These are phyloP conservation scores for Bucorvus abyssinicus DNA, from an alignment of 2,797 vertebrate species.

Conservation along the genomic window DNA sequence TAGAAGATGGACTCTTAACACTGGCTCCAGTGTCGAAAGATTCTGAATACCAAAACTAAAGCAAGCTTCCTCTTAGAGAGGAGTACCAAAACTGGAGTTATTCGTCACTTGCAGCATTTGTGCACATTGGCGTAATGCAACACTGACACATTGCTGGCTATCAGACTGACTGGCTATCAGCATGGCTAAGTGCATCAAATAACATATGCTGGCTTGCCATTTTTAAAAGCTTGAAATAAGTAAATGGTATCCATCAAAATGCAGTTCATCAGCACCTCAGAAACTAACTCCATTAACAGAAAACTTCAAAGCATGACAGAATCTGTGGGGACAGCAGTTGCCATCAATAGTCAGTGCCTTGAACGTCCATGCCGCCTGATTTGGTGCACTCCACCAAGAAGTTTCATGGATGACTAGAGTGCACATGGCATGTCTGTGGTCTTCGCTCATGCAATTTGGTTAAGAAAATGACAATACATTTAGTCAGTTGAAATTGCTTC, in stretches of 20 bases:
- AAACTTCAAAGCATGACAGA: constrained; percentile 30
- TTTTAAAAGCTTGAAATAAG: neutral
- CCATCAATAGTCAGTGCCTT: neutral
- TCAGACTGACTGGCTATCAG: constrained; percentile 24
- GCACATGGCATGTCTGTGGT: neutral
- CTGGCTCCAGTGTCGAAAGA: neutral
- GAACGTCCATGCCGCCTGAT: neutral
- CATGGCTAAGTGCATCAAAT: constrained; percentile 16
- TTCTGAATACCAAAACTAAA: constrained; percentile 26
- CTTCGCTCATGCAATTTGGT: neutral
- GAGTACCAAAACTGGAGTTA: constrained; percentile 5
- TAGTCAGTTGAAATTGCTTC: constrained; percentile 23
- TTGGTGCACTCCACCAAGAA: neutral
- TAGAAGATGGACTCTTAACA: neutral
- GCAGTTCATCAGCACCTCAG: neutral
- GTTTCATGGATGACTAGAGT: neutral
- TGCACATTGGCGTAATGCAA: constrained; percentile 20
- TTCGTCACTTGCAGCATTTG: constrained; percentile 25
- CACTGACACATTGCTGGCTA: constrained; percentile 10
- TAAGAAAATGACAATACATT: constrained; percentile 23
- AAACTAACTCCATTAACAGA: constrained; percentile 22
- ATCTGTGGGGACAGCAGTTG: neutral
- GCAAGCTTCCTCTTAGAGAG: neutral
- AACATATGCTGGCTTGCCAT: neutral
- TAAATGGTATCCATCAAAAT: constrained; percentile 9